Evolutionary conservation across 2,888 invertebrate genomes (phyloP), one percentile per base, ranked within the genome.

Genomic region (Luffia ferchaultella): DNA sequence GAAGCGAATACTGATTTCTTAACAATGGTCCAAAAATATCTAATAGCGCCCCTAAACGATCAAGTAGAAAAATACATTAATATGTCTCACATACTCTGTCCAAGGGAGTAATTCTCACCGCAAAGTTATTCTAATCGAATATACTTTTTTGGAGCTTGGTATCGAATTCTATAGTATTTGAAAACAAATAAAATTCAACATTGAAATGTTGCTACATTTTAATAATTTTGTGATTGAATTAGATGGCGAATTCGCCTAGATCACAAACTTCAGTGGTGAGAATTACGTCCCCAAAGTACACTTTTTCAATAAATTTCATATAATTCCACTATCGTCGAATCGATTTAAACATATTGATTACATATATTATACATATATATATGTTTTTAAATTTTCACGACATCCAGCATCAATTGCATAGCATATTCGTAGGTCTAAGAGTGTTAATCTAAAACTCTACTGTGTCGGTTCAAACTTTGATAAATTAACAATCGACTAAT

Each of bases 11-110:
- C 80, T 80, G 80, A 75, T 76, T 68, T 73, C 77, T 73, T 77
- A 80, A 83, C 79, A 83, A 77, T 82, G 80, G 80, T 83, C 82
- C 83, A 83, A 82, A 83, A 83, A 82, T 83, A 83, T 80, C 79
- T 79, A 79, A 73, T 73, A 76, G 76, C 78, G 65, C 74, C 63
- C 77, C 80, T 80, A 77, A 74, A 79, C 75, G 76, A 79, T 73
- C 76, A 69, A 76, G 78, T 83, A 83, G 79, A 83, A 83, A 83
- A 83, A 83, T 83, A 83, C 74, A 42, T 42, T 70, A 30, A 30
- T 30, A 30, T 30, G 30, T 30, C 30, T 30, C 30, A 12, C 30
- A 30, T 30, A 30, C 30, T 30, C 30, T 30, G 12, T 12, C 12
- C 5, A 30, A 30, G 12, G 30, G 30, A 3, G 5, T 30, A 30